Percentiles rank a stretch among this genome's conserved stretches.
Conservation (phyloP, 1,140 invertebrate genomes). For the Orchestia grillus region DNA sequence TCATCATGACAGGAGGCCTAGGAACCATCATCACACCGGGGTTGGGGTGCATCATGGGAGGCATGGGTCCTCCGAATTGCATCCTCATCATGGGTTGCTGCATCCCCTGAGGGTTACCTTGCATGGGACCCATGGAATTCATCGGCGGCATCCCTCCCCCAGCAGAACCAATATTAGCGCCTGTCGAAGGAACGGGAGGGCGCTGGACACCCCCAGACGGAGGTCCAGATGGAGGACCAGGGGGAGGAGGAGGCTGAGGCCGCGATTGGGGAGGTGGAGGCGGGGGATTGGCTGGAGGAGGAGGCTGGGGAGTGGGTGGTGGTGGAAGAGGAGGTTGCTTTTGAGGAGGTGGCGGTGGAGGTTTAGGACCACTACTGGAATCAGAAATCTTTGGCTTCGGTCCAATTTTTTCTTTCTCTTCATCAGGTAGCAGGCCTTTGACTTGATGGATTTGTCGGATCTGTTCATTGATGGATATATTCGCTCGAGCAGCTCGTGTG, state of each 20-base stretch:
- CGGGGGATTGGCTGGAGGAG: constrained; percentile 68
- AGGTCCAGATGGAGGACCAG: constrained; percentile 70
- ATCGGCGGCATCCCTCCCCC: constrained; percentile 67
- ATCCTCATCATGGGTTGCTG: constrained; percentile 48
- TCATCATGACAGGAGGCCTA: constrained; percentile 67
- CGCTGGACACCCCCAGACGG: constrained; percentile 61
- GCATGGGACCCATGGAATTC: constrained; percentile 65
- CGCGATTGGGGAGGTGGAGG: constrained; percentile 76
- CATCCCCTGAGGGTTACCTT: constrained; percentile 52
- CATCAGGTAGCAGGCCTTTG: constrained; percentile 92
- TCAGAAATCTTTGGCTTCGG: constrained; percentile 65
- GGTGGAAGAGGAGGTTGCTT: constrained; percentile 69
- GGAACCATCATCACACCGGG: constrained; percentile 68
- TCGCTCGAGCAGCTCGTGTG: constrained; percentile 90
- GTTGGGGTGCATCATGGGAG: constrained; percentile 65
- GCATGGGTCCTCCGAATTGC: constrained; percentile 62
- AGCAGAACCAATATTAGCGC: constrained; percentile 60
- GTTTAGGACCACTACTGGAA: constrained; percentile 16
- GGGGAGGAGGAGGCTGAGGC: constrained; percentile 69
- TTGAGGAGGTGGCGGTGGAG: constrained; percentile 60
- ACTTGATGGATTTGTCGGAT: constrained; percentile 96
- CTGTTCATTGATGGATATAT: constrained; percentile 96
- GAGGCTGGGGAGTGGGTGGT: constrained; percentile 67
- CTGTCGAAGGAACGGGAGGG: constrained; percentile 68
- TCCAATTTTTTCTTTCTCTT: constrained; percentile 93